Evolutionary conservation across 2,888 invertebrate species (phyloP).

Genomic region (Minunthozetes semirufus): DNA sequence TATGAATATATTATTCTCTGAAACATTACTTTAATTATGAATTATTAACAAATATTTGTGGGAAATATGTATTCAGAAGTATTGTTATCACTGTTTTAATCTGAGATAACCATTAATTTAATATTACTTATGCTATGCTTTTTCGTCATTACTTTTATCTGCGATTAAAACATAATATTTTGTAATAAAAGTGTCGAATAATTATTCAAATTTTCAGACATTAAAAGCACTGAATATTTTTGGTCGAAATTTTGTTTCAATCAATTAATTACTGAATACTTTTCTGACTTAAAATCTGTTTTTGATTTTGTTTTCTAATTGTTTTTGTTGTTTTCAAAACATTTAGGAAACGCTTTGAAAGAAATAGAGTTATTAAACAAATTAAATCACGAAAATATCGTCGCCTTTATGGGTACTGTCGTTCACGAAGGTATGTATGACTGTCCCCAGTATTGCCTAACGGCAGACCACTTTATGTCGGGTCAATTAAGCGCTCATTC

Average conservation of each 20-base stretch:
- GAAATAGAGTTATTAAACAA: constrained; percentile 37
- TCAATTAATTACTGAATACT: background rate
- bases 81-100: too few species aligned
- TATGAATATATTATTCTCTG: too few species aligned
- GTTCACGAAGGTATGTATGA: constrained; percentile 33
- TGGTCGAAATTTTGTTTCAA: background rate
- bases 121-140: too few species aligned
- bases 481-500: background rate
- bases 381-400: constrained; percentile 36
- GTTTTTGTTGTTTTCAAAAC: background rate
- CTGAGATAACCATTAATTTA: too few species aligned
- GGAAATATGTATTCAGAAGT: too few species aligned
- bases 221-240: background rate
- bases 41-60: too few species aligned
- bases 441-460: background rate
- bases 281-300: background rate
- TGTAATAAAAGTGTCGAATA: too few species aligned
- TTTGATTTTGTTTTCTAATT: background rate
- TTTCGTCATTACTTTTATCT: too few species aligned
- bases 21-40: too few species aligned
- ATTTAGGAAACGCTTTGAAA: constrained; percentile 35
- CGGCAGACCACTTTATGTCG: background rate
- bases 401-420: constrained; percentile 35
- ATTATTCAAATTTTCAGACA: too few species aligned
- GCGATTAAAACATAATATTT: too few species aligned